Conservation (phyloP, 2,797 vertebrate genomes). For the Fringilla coelebs region DNA sequence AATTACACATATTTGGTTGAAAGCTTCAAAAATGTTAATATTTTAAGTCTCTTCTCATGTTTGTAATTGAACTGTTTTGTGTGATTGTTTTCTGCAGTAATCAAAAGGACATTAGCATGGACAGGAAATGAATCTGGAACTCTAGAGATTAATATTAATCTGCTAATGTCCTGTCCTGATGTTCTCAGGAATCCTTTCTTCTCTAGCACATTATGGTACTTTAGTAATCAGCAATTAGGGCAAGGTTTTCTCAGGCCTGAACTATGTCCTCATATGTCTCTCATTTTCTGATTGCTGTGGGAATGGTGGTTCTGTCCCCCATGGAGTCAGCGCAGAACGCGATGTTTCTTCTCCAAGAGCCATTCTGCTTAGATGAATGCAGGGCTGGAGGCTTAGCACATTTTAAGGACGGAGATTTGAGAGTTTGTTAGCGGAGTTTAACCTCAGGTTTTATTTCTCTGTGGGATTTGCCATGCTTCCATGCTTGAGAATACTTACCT, state of each 20-base stretch:
- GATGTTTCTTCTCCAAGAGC: neutral
- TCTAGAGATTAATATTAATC: slow-evolving; percentile 80
- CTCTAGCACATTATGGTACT: slow-evolving; percentile 62
- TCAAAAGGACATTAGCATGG: slow-evolving; percentile 76
- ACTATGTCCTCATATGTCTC: slow-evolving; percentile 57
- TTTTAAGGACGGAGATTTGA: neutral
- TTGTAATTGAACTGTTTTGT: slow-evolving; percentile 72
- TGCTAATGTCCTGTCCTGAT: slow-evolving; percentile 75
- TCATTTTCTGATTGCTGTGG: slow-evolving; percentile 61
- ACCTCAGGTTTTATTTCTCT: neutral
- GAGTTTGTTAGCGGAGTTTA: neutral
- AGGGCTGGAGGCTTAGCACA: neutral
- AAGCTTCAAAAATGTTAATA: slow-evolving; percentile 76
- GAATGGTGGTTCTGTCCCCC: slow-evolving; percentile 42
- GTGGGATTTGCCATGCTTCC: neutral
- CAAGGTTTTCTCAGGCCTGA: slow-evolving; percentile 61
- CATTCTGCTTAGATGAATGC: neutral
- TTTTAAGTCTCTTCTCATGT: slow-evolving; percentile 76
- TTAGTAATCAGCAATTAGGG: slow-evolving; percentile 66
- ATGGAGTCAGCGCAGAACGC: slow-evolving; percentile 47
- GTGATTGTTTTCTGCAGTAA: slow-evolving; percentile 74
- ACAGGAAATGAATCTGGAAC: slow-evolving; percentile 78
- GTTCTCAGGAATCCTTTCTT: slow-evolving; percentile 70
- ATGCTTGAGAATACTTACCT: neutral
- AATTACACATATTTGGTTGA: slow-evolving; percentile 73